Conservation (phyloP, 2,888 invertebrate genomes). For the Prenolepis imparis region DNA sequence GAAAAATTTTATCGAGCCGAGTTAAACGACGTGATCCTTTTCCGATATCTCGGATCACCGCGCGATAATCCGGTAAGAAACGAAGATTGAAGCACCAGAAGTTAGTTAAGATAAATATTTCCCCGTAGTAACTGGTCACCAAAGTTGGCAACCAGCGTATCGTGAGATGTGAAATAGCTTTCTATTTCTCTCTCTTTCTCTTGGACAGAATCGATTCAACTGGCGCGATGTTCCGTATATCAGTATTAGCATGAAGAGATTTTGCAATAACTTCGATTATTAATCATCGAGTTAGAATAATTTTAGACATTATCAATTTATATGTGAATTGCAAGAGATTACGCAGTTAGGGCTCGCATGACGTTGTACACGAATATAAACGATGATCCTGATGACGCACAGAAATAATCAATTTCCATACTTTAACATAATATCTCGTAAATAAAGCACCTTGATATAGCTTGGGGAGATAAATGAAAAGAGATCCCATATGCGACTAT, state of each 20-base stretch:
- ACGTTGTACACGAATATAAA: conserved; percentile 26
- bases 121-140: not conserved
- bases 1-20: not conserved
- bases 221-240: conserved; percentile 11
- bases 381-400: conserved; percentile 17
- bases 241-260: conserved; percentile 30
- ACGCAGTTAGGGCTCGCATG: not conserved
- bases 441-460: conserved; percentile 10
- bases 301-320: conserved; percentile 30
- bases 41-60: not conserved
- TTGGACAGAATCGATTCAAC: not conserved
- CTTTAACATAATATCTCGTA: conserved; percentile 9
- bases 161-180: not conserved
- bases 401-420: conserved; percentile 17
- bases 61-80: conserved; percentile 20
- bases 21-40: not conserved
- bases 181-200: not conserved
- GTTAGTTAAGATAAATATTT: conserved; percentile 19
- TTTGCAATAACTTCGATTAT: conserved; percentile 13
- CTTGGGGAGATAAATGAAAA: conserved; percentile 18
- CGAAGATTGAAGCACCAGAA: conserved; percentile 4
- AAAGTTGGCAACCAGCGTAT: conserved; percentile 22
- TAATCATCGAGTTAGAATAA: conserved; percentile 19
- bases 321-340: not conserved
- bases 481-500: not conserved